Conservation (phyloP, 2,888 invertebrate genomes). For the Oeneis ivallda region DNA sequence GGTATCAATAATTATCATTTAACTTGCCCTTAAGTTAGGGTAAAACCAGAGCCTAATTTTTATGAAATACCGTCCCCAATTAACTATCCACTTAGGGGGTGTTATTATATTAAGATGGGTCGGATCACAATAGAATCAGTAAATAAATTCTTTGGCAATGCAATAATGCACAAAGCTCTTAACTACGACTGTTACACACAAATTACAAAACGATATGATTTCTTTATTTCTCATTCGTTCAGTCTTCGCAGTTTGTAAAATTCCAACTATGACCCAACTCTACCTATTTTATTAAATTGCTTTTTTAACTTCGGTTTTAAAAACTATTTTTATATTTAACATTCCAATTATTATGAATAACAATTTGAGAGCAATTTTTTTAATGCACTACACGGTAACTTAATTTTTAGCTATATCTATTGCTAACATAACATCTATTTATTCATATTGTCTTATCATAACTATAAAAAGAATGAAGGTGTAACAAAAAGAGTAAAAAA, state of each 20-base stretch:
- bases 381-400: constrained; percentile 53
- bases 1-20: too few relatives aligned
- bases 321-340: constrained; percentile 60
- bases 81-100: neutral
- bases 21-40: neutral
- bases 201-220: constrained; percentile 81
- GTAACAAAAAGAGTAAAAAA: constrained; percentile 32
- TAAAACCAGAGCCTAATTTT: neutral
- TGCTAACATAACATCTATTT: constrained; percentile 28
- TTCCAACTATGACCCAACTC: constrained; percentile 73
- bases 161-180: constrained; percentile 66
- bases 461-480: constrained; percentile 29
- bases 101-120: constrained; percentile 19
- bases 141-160: constrained; percentile 39
- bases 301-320: constrained; percentile 64
- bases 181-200: constrained; percentile 68
- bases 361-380: constrained; percentile 58
- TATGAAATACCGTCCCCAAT: neutral
- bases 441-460: constrained; percentile 35
- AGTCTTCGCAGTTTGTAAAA: constrained; percentile 79
- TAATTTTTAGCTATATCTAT: constrained; percentile 29
- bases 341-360: constrained; percentile 56
- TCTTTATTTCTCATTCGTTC: constrained; percentile 76
- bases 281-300: constrained; percentile 69
- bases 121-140: constrained; percentile 33